Evolutionary conservation across 2,888 invertebrate species (phyloP).

Genomic region (Torymus texanus): DNA sequence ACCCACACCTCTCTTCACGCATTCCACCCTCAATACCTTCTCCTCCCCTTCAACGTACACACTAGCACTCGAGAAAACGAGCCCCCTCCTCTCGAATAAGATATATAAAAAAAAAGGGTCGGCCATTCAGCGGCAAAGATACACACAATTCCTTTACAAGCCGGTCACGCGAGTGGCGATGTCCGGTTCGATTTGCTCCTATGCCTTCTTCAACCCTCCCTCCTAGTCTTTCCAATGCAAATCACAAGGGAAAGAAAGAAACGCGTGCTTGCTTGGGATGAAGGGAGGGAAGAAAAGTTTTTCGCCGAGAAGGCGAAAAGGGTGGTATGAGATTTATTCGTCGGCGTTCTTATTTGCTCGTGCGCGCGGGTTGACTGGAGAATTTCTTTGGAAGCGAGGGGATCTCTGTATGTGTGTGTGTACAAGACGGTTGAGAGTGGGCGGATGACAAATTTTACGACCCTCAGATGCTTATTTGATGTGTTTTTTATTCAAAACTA

Average conservation of each 20-base stretch:
- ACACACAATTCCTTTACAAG: conserved; percentile 41
- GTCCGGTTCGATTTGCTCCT: conserved; percentile 37
- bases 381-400: background rate
- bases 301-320: conserved; percentile 25
- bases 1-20: too few species aligned
- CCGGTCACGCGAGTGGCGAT: conserved; percentile 1
- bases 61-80: too few species aligned
- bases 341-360: conserved; percentile 49
- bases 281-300: conserved; percentile 28
- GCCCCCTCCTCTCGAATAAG: too few species aligned
- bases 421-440: background rate
- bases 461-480: background rate
- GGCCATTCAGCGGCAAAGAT: background rate
- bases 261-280: too few species aligned
- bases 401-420: background rate
- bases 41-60: too few species aligned
- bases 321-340: conserved; percentile 55
- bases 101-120: background rate
- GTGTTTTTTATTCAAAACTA: background rate
- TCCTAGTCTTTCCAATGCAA: conserved; percentile 39
- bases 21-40: too few species aligned
- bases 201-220: background rate
- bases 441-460: conserved; percentile 17
- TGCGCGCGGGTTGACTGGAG: background rate
- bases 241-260: background rate